Evolutionary conservation across 2,888 invertebrate species (phyloP), one percentile per base, ranked within the genome.

Genomic region (Itoplectis maculator): DNA sequence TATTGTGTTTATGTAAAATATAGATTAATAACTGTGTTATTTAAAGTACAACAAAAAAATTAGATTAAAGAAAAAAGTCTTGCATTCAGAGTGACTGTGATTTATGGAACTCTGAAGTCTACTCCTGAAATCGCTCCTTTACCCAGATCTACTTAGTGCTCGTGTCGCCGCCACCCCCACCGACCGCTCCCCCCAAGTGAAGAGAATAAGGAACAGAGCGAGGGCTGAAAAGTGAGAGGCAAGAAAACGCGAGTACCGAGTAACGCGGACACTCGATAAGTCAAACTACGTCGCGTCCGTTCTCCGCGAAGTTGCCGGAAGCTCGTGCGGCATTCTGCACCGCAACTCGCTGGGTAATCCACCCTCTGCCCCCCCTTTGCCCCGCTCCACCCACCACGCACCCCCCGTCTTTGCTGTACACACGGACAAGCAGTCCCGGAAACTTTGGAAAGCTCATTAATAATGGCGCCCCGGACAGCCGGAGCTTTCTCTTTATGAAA

Each of bases 391-490:
- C n/a, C n/a, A n/a, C n/a, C n/a, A n/a, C n/a, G n/a, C n/a, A n/a
- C n/a, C 11, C 45, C 29, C 51, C 47, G 47, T 47, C 5, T 47
- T 15, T 23, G 18, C 29, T 51, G 61, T 59, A 45, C 37, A 81
- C 61, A 37, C 51, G 54, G 15, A 66, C 35, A 66, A 37, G 40
- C 56, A 65, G 70, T 23, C 65, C 49, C 42, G 75, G 66, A 76
- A 82, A 82, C 79, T 82, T 82, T 68, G 35, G 61, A 68, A 79
- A 79, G 75, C 82, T 72, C 79, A 70, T 82, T 82, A 82, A 70
- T 82, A 79, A 79, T 76, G 49, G 59, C 49, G 23, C 23, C 61
- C 61, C 18, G 66, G 61, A 82, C 68, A 79, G 66, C 61, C 79
- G 37, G 65, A 70, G 68, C 76, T 82, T 79, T 51, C 61, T 79